Conservation (phyloP, 2,797 vertebrate species). For the Chelon auratus region DNA sequence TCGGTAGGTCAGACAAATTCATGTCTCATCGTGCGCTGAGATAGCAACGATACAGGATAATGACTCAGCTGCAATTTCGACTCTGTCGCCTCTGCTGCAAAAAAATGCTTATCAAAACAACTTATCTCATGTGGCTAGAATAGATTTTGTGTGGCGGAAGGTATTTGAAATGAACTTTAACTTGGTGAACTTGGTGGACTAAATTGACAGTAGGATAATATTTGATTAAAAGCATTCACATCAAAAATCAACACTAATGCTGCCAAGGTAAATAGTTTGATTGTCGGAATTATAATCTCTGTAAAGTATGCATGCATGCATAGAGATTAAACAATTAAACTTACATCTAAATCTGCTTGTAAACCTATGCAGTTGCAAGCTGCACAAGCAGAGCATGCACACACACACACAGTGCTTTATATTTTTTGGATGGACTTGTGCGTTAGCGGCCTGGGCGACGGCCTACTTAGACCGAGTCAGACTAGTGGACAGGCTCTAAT, state of each 20-base stretch:
- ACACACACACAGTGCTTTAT: slow-evolving; percentile 3
- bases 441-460: slow-evolving; percentile 61
- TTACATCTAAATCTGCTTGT: slow-evolving; percentile 29
- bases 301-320: slow-evolving; percentile 10
- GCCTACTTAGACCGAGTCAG: slow-evolving; percentile 61
- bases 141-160: not conserved
- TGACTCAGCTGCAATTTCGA: slow-evolving; percentile 80
- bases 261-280: slow-evolving; percentile 20
- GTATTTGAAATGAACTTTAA: not conserved
- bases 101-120: slow-evolving; percentile 48
- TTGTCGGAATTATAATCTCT: slow-evolving; percentile 10
- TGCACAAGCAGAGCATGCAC: not conserved
- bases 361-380: slow-evolving; percentile 21
- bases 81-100: slow-evolving; percentile 55
- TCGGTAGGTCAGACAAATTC: slow-evolving; percentile 81
- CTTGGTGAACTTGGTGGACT: not conserved
- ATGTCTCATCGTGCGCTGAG: slow-evolving; percentile 78
- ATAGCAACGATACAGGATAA: slow-evolving; percentile 80
- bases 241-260: slow-evolving; percentile 2
- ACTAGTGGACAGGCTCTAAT: slow-evolving; percentile 82
- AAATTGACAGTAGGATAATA: not conserved
- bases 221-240: no score
- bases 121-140: slow-evolving; percentile 23
- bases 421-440: slow-evolving; percentile 33
- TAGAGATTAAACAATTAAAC: slow-evolving; percentile 8